phyloP scores from a whole-genome alignment of 1,140 invertebrate species.

The Elymnias hypermnestra region DNA sequence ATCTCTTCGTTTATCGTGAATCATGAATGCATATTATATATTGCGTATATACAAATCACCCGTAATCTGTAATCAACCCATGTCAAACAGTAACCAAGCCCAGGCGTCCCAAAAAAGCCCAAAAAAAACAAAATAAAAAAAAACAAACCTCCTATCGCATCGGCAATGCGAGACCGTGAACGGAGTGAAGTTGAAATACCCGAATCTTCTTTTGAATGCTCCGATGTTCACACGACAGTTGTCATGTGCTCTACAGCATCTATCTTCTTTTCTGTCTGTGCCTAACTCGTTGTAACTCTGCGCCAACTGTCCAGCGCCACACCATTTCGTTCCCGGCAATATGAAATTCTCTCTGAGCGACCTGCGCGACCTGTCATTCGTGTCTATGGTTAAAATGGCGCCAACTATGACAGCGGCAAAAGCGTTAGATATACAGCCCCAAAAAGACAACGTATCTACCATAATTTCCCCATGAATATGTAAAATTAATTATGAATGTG shows the following conservation, averaged over 20 bases:
- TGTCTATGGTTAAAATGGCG: slow-evolving; percentile 3
- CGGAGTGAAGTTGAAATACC: slow-evolving; percentile 87
- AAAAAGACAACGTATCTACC: too few species aligned
- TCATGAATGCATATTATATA: too few species aligned
- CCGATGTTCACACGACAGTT: slow-evolving; percentile 82
- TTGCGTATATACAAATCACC: too few species aligned
- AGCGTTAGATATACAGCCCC: neutral
- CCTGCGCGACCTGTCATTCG: slow-evolving; percentile 59
- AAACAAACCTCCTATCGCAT: slow-evolving; percentile 88
- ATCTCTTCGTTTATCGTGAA: too few species aligned
- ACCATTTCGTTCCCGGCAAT: slow-evolving; percentile 89
- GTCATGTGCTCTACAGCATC: slow-evolving; percentile 90
- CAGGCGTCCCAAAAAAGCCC: slow-evolving; percentile 5
- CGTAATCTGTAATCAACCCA: too few species aligned
- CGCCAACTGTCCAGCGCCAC: slow-evolving; percentile 83
- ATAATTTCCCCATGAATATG: too few species aligned
- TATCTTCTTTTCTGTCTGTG: slow-evolving; percentile 80
- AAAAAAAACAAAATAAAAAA: slow-evolving; percentile 26
- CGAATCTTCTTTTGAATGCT: slow-evolving; percentile 81
- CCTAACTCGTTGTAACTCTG: slow-evolving; percentile 83
- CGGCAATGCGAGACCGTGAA: slow-evolving; percentile 91
- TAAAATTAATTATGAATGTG: too few species aligned
- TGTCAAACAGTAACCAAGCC: neutral
- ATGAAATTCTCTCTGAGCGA: slow-evolving; percentile 78
- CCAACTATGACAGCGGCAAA: neutral